A percentile compares a stretch with the other conserved stretches of the same genome.
These are phyloP conservation scores for Callithrix jacchus DNA, from an alignment of 2,113 vertebrate genomes.

Conservation along the genomic window DNA sequence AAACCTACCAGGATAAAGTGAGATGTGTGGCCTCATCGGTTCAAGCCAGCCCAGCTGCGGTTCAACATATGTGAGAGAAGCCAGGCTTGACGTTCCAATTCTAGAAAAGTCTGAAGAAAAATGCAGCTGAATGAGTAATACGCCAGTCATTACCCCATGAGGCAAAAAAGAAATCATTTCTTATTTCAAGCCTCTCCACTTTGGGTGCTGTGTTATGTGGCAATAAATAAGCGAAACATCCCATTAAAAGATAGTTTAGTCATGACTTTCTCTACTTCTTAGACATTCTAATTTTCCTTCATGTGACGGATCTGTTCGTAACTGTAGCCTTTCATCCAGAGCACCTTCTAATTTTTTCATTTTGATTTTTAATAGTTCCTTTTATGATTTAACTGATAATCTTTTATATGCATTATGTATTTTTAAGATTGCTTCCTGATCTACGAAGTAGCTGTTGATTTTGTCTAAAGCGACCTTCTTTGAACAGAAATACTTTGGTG, in stretches of 20 bases:
- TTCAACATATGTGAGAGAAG: neutral
- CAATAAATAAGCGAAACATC: neutral
- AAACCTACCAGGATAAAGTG: neutral
- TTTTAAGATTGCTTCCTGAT: neutral
- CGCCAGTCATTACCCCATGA: neutral
- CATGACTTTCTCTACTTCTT: neutral
- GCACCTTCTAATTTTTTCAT: neutral
- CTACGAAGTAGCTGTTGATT: neutral
- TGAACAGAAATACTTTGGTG: neutral
- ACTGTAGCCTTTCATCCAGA: accelerated
- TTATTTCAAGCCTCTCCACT: neutral
- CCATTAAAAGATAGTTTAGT: neutral
- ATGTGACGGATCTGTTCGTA: neutral
- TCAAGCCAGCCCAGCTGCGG: neutral
- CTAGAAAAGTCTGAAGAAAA: neutral
- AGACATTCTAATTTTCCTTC: neutral
- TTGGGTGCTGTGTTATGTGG: neutral
- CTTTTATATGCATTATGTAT: neutral
- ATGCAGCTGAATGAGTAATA: neutral
- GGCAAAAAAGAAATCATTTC: neutral
- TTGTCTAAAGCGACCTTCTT: neutral
- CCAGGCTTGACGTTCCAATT: neutral
- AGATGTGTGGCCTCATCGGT: neutral
- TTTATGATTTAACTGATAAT: neutral
- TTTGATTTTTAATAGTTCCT: neutral